phyloP scores from a whole-genome alignment of 1,140 invertebrate genomes.

The Eulimnadia texana region DNA sequence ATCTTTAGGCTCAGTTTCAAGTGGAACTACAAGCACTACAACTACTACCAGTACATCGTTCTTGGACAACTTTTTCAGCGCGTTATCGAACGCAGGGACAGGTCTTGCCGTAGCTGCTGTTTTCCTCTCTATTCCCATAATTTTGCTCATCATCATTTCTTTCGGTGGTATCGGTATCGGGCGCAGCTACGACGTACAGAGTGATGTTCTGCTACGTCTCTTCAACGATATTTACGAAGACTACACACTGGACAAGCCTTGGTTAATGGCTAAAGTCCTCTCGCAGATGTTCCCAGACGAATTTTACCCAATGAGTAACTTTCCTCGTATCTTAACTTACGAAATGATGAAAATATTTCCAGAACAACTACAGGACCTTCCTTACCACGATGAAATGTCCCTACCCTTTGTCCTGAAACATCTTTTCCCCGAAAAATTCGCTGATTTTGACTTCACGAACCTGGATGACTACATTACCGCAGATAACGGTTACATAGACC shows the following conservation, averaged over 20 bases:
- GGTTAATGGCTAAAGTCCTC: conserved; percentile 2
- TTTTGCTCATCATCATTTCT: neutral
- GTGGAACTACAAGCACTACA: neutral
- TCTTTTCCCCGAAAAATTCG: neutral
- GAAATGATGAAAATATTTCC: conserved; percentile 3
- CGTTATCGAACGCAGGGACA: neutral
- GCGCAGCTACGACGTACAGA: neutral
- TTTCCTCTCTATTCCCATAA: neutral
- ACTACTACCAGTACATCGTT: conserved; percentile 2
- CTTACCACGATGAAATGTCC: neutral
- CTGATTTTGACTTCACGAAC: neutral
- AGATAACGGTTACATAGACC: neutral
- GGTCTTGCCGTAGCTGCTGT: neutral
- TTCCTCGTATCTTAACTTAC: neutral
- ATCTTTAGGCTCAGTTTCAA: neutral
- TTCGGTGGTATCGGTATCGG: neutral
- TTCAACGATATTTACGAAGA: conserved; percentile 9
- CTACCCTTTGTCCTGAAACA: neutral
- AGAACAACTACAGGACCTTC: neutral
- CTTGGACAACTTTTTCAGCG: neutral
- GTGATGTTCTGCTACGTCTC: neutral
- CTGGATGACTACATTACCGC: neutral
- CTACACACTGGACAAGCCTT: neutral
- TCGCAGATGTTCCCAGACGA: conserved; percentile 10
- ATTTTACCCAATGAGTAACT: neutral